Percentiles rank a stretch among this genome's conserved stretches.
These are phyloP conservation scores for Monomorium pharaonis DNA, from an alignment of 1,140 invertebrate species.

Conservation along the genomic window DNA sequence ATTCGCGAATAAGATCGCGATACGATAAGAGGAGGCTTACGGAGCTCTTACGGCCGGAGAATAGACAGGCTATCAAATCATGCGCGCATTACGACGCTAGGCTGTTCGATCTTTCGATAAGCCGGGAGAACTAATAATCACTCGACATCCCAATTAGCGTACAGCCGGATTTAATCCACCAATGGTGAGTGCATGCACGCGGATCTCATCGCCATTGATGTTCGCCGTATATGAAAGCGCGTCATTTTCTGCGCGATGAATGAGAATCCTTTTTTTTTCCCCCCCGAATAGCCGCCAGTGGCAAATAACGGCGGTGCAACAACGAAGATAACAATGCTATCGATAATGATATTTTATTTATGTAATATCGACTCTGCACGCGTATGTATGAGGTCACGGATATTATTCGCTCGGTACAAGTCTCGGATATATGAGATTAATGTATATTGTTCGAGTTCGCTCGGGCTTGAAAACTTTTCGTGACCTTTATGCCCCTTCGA, in stretches of 20 bases:
- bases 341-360: slow-evolving; percentile 12
- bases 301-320: neutral
- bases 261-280: slow-evolving; percentile 8
- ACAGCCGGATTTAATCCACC: slow-evolving; percentile 18
- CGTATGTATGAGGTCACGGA: neutral
- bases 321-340: slow-evolving; percentile 31
- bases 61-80: slow-evolving; percentile 35
- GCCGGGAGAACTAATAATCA: slow-evolving; percentile 29
- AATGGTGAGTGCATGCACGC: neutral
- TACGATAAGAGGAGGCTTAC: neutral
- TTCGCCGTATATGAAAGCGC: neutral
- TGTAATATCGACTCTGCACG: neutral
- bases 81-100: slow-evolving; percentile 8
- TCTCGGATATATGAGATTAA: neutral
- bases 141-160: slow-evolving; percentile 48
- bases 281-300: neutral
- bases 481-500: neutral
- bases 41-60: neutral
- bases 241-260: slow-evolving; percentile 28
- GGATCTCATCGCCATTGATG: slow-evolving; percentile 28
- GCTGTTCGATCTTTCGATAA: slow-evolving; percentile 23
- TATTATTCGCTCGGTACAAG: neutral
- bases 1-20: slow-evolving; percentile 28
- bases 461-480: neutral
- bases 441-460: slow-evolving; percentile 20